Percentiles rank a stretch among this genome's conserved stretches.
These are phyloP conservation scores for Plusia festucae DNA, from an alignment of 2,888 invertebrate species.

Conservation along the genomic window DNA sequence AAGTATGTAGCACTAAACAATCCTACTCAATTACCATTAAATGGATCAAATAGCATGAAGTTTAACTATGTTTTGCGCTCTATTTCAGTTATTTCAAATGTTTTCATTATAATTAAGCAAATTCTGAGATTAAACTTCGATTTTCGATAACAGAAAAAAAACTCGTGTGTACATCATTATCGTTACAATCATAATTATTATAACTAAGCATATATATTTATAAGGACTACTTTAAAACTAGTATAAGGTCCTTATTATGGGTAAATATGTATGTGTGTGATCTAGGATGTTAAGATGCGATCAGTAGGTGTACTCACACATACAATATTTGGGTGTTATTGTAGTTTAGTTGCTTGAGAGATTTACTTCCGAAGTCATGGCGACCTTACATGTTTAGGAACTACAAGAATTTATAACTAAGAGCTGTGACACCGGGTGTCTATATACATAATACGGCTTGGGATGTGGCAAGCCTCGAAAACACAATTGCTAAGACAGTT, in stretches of 20 bases:
- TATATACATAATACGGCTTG: conserved; percentile 7
- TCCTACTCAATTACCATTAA: not conserved
- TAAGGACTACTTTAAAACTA: not conserved
- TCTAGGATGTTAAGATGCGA: not conserved
- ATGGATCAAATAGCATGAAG: not conserved
- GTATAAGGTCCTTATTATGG: not conserved
- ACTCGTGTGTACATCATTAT: not conserved
- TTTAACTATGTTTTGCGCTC: not conserved
- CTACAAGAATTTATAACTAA: not conserved
- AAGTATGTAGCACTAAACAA: too few species aligned
- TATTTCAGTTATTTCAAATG: not conserved
- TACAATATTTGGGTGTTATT: not conserved
- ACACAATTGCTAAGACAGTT: not conserved
- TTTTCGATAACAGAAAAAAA: not conserved
- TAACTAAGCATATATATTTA: not conserved
- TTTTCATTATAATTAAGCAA: too few species aligned
- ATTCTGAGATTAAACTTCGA: not conserved
- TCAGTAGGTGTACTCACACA: not conserved
- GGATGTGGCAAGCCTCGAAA: not conserved
- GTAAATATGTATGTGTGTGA: not conserved
- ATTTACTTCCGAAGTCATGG: not conserved
- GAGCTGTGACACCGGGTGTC: not conserved
- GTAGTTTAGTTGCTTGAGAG: not conserved
- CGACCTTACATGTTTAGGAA: not conserved
- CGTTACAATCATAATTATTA: not conserved